Evolutionary conservation across 30 jellyfish, hydroid and myxozoan species (phyloP).

Genomic region (Phacellophora camtschatica): DNA sequence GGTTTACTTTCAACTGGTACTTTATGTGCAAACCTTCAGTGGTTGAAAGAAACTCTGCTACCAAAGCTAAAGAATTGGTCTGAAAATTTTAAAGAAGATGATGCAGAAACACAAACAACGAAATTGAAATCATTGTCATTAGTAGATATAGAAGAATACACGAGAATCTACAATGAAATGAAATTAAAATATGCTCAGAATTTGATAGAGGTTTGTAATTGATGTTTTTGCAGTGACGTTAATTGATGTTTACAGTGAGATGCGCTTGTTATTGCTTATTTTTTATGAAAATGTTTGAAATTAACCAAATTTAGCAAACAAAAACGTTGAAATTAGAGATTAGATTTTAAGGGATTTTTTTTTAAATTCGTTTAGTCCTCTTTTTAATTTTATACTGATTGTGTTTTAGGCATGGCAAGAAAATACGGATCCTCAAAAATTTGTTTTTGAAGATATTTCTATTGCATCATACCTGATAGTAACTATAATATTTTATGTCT

Average conservation of each 20-base stretch:
- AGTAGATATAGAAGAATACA: conserved; percentile 75
- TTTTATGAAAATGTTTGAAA: too few species aligned
- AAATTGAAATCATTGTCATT: conserved; percentile 69
- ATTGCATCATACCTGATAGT: conserved; percentile 93
- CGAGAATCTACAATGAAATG: conserved; percentile 52
- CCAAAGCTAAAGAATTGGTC: conserved; percentile 79
- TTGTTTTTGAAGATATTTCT: conserved; percentile 91
- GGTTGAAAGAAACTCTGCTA: conserved; percentile 68
- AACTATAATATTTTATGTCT: background rate
- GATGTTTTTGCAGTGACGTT: background rate
- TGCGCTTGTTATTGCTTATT: too few species aligned
- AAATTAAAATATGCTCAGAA: conserved; percentile 81
- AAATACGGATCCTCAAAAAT: conserved; percentile 93
- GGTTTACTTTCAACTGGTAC: conserved; percentile 45
- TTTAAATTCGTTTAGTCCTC: too few species aligned
- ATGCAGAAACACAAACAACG: background rate
- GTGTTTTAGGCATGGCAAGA: conserved; percentile 99
- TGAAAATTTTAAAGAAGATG: conserved; percentile 26
- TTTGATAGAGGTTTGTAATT: conserved; percentile 67
- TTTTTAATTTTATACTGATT: too few species aligned
- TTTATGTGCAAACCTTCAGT: conserved; percentile 57
- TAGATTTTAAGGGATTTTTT: too few species aligned
- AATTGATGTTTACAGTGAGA: too few species aligned
- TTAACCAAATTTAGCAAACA: too few species aligned
- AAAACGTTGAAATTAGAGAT: too few species aligned